Percentiles rank a stretch among this genome's conserved stretches.
Evolutionary conservation across 2,113 vertebrate species (phyloP).

Genomic region (Butorides virescens): DNA sequence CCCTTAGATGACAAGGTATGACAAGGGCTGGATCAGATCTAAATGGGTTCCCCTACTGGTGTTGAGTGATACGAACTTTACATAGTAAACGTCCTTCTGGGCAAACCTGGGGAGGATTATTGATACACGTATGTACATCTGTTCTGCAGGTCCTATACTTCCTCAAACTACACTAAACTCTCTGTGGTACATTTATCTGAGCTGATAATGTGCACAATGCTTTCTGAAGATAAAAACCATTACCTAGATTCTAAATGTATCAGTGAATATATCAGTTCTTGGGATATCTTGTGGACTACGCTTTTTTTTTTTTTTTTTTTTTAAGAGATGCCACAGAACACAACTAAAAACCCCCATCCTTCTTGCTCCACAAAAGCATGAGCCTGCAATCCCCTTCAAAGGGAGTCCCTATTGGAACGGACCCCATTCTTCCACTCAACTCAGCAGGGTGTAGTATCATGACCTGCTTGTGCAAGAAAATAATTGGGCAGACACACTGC

Average conservation of each 20-base stretch:
- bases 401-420: neutral
- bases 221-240: neutral
- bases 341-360: neutral
- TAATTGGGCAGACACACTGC: neutral
- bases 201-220: neutral
- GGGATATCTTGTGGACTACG: neutral
- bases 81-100: neutral
- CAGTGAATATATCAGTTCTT: neutral
- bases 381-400: neutral
- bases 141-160: neutral
- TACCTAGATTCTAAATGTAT: neutral
- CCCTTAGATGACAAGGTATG: neutral
- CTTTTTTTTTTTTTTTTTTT: neutral
- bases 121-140: neutral
- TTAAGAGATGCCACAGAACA: neutral
- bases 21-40: neutral
- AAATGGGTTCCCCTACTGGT: neutral
- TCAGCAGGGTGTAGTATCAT: constrained; percentile 24
- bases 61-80: neutral
- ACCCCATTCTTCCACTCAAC: neutral
- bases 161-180: neutral
- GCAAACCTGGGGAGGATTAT: neutral
- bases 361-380: neutral
- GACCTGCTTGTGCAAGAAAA: neutral
- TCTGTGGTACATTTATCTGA: neutral